Evolutionary conservation across 2,888 invertebrate genomes (phyloP), one percentile per base, ranked within the genome.

Genomic region (Gibbula magus): DNA sequence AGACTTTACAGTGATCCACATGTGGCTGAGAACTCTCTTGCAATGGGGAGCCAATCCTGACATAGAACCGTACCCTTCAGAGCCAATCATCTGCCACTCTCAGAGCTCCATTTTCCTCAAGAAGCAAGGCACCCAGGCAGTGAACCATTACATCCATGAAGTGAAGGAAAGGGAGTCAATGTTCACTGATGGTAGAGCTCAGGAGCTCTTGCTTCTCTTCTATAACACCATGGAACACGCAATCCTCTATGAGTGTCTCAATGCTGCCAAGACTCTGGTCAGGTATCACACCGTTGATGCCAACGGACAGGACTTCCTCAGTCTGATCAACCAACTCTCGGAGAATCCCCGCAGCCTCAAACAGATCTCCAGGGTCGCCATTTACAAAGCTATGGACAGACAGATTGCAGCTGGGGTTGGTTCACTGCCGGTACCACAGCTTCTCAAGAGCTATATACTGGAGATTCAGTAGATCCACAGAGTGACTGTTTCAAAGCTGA

Each of bases 21-120:
- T 95, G 88, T 94, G 96, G 87, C 95, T 96, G 3, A 92, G 95
- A 82, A 95, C 95, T 0, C 94, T 96, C 22, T 94, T 96, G 73
- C 96, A 96, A 91, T 95, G 95, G 90, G 96, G 96, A 77, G 96
- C 96, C 61, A 95, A 96, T 93, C 95, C 96, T 20, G 95, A 96
- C 89, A 93, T 95, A 79, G 94, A 94, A 86, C 93, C 95, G 53
- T 92, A 93, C 82, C 92, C 92, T 56, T 91, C 93, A 1, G 94
- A 94, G 81, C 93, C 93, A 18, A 93, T 93, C 88, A 94, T 94
- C 81, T 94, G 93, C 85, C 94, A 94, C 88, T 93, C 93, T 45
- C 94, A 94, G 89, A 93, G 94, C 84, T 93, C 93, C 66, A 93
- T 94, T 84, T 94, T 92, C 85, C 89, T 94, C 77, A 95, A 95